Evolutionary conservation across 1,140 invertebrate species (phyloP).

Genomic region (Oncopodura yosiiana): DNA sequence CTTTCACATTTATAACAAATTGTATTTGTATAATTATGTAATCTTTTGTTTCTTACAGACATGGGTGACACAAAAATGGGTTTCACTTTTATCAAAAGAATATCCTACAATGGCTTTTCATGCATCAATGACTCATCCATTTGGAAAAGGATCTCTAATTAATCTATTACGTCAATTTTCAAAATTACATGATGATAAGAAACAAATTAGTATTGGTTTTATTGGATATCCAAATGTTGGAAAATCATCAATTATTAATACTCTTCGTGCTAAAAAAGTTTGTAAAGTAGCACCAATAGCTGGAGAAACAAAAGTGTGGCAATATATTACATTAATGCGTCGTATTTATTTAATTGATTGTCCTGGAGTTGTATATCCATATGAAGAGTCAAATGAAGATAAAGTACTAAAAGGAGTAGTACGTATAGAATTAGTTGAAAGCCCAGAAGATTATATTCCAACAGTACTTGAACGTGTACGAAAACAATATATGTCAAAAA

Average conservation of each 20-base stretch:
- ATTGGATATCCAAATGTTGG: slow-evolving; percentile 99
- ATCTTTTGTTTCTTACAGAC: too few species aligned
- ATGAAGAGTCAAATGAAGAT: slow-evolving; percentile 79
- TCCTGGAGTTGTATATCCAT: slow-evolving; percentile 95
- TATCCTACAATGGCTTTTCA: slow-evolving; percentile 98
- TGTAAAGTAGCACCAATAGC: slow-evolving; percentile 98
- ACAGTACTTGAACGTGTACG: slow-evolving; percentile 78
- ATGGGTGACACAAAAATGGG: slow-evolving; percentile 96
- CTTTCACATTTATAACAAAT: slow-evolving; percentile 29
- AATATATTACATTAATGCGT: slow-evolving; percentile 97
- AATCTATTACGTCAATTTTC: slow-evolving; percentile 91
- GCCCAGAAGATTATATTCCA: slow-evolving; percentile 89
- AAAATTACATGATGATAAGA: slow-evolving; percentile 90
- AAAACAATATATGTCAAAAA: slow-evolving; percentile 78
- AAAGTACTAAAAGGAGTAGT: slow-evolving; percentile 94
- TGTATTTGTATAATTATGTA: slow-evolving; percentile 50
- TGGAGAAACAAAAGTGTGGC: slow-evolving; percentile 99
- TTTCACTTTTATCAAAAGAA: slow-evolving; percentile 80
- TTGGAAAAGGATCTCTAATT: slow-evolving; percentile 96
- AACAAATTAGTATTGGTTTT: slow-evolving; percentile 97
- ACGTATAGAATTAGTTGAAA: slow-evolving; percentile 84
- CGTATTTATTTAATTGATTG: slow-evolving; percentile 98
- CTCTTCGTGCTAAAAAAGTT: slow-evolving; percentile 84
- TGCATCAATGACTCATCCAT: slow-evolving; percentile 93
- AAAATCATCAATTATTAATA: slow-evolving; percentile 97